Base-by-base conservation (phyloP, 2,113 vertebrate species). In the Python bivittatus region DNA sequence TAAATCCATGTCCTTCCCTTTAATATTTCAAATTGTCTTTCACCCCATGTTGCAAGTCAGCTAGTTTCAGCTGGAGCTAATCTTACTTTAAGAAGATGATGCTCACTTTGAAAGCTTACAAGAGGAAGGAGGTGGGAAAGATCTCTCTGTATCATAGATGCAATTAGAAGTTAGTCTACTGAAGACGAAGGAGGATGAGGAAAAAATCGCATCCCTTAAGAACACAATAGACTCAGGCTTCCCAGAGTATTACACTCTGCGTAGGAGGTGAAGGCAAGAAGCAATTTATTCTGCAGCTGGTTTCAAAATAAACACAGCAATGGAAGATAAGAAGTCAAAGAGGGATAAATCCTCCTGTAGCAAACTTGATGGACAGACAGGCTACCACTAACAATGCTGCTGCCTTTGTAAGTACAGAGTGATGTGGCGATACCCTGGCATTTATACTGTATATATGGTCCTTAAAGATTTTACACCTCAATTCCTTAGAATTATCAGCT, bases 391-490 rank as follows among this genome's bases (percentile, higher is more conserved):
- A 99, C 98, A 99, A 98, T 98, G 98, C 96, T 97, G 97, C 97
- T 98, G 98, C 98, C 98, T 98, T 99, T 99, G 98, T 98, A 98
- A 98, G 98, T 98, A 98, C 97, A 97, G 97, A 98, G 98, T 98
- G 98, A 99, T 99, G 98, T 98, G 98, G 98, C 99, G 99, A 99
- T 99, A 99, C 98, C 98, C 98, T 99, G 98, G 98, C 98, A 99
- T 99, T 99, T 99, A 98, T 98, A 97, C 98, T 97, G 98, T 98
- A 99, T 98, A 98, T 98, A 98, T 98, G 98, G 98, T 98, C 98
- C 98, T 99, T 99, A 99, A 99, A 99, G 98, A 99, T 99, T 99
- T 99, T 98, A 98, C 98, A 99, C 98, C 98, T 99, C 98, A 99
- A 98, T 99, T 98, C 98, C 98, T 99, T 98, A 98, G 98, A 99